A percentile compares a stretch with the other conserved stretches of the same genome.
These are phyloP conservation scores for Metalampra italica DNA, from an alignment of 2,888 invertebrate species.

Conservation along the genomic window DNA sequence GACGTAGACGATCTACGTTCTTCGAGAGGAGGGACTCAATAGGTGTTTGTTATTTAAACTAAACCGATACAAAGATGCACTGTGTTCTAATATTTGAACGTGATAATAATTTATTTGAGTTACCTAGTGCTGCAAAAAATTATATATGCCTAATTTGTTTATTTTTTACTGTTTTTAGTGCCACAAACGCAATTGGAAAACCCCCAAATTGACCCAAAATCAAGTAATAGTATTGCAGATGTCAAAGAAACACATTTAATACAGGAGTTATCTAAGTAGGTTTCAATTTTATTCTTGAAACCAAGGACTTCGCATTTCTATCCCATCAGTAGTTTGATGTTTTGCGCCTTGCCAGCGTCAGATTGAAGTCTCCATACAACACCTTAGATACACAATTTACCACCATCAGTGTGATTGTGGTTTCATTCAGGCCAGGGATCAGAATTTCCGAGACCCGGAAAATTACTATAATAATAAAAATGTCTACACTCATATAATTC, in stretches of 20 bases:
- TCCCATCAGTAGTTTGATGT: no score
- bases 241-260: conserved; percentile 31
- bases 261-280: conserved; percentile 42
- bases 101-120: background rate
- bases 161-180: conserved; percentile 26
- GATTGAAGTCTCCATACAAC: no score
- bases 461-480: no score
- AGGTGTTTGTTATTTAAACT: conserved; percentile 29
- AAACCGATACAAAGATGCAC: background rate
- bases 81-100: background rate
- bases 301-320: no score
- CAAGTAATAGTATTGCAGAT: conserved; percentile 24
- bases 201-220: conserved; percentile 26
- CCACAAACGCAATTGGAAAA: conserved; percentile 41
- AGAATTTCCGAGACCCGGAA: no score
- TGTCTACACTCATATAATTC: no score
- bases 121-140: no score
- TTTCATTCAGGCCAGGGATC: no score
- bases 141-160: background rate
- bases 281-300: background rate
- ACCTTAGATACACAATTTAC: no score
- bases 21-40: conserved; percentile 64
- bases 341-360: no score
- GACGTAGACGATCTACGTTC: conserved; percentile 64
- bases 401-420: no score